Conservation (phyloP, 2,797 vertebrate genomes). For the Gymnoscopelus braueri region DNA sequence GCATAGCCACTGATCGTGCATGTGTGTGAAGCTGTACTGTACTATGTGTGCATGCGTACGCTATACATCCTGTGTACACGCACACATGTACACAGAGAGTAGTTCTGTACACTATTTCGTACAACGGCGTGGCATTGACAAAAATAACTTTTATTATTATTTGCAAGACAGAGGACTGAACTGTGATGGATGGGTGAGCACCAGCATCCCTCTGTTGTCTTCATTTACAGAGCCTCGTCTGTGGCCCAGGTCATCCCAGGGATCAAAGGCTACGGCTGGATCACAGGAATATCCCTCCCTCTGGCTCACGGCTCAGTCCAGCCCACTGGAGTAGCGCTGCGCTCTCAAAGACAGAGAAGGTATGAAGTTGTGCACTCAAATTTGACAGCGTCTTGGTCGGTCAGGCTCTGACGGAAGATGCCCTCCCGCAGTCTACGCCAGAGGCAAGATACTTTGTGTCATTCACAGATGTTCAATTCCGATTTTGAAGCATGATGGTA, state of each 20-base stretch:
- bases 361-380: conserved; percentile 41
- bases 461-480: too few relatives aligned
- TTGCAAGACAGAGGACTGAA: conserved; percentile 14
- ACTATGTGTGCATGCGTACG: too few relatives aligned
- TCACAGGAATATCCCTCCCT: conserved; percentile 68
- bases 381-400: conserved; percentile 57
- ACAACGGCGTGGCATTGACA: too few relatives aligned
- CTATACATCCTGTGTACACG: too few relatives aligned
- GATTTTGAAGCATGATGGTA: too few relatives aligned
- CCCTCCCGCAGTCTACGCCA: conserved; percentile 44
- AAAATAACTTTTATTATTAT: too few relatives aligned
- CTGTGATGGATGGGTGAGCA: conserved; percentile 68
- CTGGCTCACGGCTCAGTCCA: conserved; percentile 46
- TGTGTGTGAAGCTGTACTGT: too few relatives aligned
- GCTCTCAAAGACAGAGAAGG: conserved; percentile 49
- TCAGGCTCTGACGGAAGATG: conserved; percentile 36
- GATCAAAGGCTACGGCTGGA: conserved; percentile 77
- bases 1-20: too few relatives aligned
- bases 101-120: too few relatives aligned
- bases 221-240: conserved; percentile 73
- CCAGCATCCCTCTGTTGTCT: conserved; percentile 67
- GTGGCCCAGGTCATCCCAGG: conserved; percentile 68
- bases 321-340: background rate
- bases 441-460: conserved; percentile 33
- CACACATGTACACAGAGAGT: too few relatives aligned